A percentile compares a stretch with the other conserved stretches of the same genome.
These are phyloP conservation scores for Argyresthia albistria DNA, from an alignment of 2,888 invertebrate genomes.

Conservation along the genomic window DNA sequence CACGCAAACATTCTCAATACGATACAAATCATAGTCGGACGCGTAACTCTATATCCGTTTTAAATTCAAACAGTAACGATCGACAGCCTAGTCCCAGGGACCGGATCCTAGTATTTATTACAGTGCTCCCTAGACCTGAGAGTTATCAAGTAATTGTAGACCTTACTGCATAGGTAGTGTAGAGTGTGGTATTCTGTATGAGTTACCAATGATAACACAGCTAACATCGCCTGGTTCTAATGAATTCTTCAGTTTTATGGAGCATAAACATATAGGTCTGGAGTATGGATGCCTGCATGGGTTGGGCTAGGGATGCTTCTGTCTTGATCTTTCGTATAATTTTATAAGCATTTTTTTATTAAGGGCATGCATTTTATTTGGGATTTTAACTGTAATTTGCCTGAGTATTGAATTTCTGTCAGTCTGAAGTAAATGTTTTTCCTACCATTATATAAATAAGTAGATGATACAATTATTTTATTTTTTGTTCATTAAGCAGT, in stretches of 20 bases:
- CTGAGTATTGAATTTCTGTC: no score
- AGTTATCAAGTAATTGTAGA: no score
- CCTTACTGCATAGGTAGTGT: no score
- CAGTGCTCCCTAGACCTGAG: not conserved
- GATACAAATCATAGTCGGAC: not conserved
- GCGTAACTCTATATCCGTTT: slow-evolving; percentile 3
- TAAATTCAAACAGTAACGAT: slow-evolving; percentile 5
- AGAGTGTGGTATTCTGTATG: not conserved
- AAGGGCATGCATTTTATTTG: no score
- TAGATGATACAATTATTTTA: no score
- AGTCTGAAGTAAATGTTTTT: no score
- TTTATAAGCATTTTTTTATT: no score
- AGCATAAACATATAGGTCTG: slow-evolving; percentile 8
- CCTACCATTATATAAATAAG: no score
- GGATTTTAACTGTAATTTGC: no score
- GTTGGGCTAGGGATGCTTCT: not conserved
- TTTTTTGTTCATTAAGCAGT: no score
- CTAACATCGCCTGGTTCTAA: slow-evolving; percentile 3
- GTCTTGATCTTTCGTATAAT: no score
- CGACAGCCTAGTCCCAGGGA: slow-evolving; percentile 1
- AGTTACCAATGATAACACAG: not conserved
- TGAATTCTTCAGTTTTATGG: slow-evolving; percentile 12
- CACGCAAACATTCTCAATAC: not conserved
- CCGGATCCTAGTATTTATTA: slow-evolving; percentile 5
- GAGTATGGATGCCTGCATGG: not conserved